A percentile compares a stretch with the other conserved stretches of the same genome.
phyloP scores from a whole-genome alignment of 2,113 vertebrate species.

The Hepsetus odoe region DNA sequence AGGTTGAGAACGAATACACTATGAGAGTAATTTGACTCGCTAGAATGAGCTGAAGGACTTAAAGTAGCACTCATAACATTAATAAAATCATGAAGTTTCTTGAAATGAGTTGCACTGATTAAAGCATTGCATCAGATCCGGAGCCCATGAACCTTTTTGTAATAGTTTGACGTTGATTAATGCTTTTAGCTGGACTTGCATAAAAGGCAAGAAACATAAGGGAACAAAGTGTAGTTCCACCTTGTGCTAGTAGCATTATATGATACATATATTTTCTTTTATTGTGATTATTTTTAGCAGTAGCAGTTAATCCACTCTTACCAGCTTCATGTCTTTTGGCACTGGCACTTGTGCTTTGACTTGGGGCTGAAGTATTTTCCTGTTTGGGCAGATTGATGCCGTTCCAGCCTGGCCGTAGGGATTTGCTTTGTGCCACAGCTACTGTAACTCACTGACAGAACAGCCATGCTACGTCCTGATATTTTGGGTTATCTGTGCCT shows the following conservation, averaged over 20 bases:
- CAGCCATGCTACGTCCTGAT: neutral
- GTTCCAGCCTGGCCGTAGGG: neutral
- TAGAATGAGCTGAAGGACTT: constrained; percentile 6
- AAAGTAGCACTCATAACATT: neutral
- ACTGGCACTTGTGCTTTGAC: constrained; percentile 5
- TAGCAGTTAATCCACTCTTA: too few species aligned
- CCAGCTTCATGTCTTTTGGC: neutral
- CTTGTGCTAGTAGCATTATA: too few species aligned
- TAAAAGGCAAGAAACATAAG: too few species aligned
- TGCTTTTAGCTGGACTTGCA: too few species aligned
- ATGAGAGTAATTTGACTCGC: neutral
- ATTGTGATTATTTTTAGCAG: too few species aligned
- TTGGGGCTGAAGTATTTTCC: constrained; percentile 7
- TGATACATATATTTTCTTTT: too few species aligned
- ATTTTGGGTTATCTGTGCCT: neutral
- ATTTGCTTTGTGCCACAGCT: neutral
- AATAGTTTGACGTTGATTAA: too few species aligned
- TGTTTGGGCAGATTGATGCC: constrained; percentile 32
- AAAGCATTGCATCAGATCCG: too few species aligned
- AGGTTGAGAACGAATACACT: neutral
- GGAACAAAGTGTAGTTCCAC: too few species aligned
- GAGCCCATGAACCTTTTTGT: too few species aligned
- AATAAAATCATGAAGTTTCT: too few species aligned
- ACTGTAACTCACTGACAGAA: constrained; percentile 1
- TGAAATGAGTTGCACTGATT: too few species aligned